Base-by-base conservation (phyloP, 2,797 vertebrate species). In the Sylvia borin region DNA sequence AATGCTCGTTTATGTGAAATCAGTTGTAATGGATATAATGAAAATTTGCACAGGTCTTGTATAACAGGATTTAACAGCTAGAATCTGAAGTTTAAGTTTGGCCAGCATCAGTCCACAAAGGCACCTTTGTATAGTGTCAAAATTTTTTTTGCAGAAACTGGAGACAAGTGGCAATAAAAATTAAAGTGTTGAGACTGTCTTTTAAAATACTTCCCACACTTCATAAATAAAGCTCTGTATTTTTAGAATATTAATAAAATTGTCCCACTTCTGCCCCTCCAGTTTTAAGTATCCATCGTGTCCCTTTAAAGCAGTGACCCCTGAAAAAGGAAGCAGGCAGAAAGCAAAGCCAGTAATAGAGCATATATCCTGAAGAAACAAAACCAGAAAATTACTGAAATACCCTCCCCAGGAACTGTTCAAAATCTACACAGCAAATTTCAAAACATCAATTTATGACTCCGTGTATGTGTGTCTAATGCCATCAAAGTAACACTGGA, bases 81-180 rank as follows among this genome's bases (percentile, higher is more conserved):
- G 60, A 85, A 93, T 71, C 74, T 92, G 66, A 93, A 80, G 38
- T 81, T 84, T 88, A 77, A 55, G 58, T 82, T 90, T 91, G 73
- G 68, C 54, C 72, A 80, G 80, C 77, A 76, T 94, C 82, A 91
- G 78, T 29, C 58, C 84, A 95, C 93, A 97, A 97, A 95, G 92
- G 70, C 43, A 89, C 83, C 93, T 97, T 95, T 97, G 92, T 97
- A 61, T 9, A 53, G 57, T 10, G 72, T 88, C 3, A 15, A 80
- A 26, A 0, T 54, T 76, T 94, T 90, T 75, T 90, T 95, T 96
- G 60, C 89, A 90, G 92, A 80, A 85, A 58, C 64, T 84, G 90
- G 92, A 94, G 94, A 97, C 95, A 96, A 96, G 87, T 79, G 67
- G 95, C 92, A 95, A 88, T 95, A 96, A 97, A 97, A 97, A 96